A percentile compares a stretch with the other conserved stretches of the same genome.
Conservation (phyloP, 2,797 vertebrate species). For the Pseudotriccus pelzelni region DNA sequence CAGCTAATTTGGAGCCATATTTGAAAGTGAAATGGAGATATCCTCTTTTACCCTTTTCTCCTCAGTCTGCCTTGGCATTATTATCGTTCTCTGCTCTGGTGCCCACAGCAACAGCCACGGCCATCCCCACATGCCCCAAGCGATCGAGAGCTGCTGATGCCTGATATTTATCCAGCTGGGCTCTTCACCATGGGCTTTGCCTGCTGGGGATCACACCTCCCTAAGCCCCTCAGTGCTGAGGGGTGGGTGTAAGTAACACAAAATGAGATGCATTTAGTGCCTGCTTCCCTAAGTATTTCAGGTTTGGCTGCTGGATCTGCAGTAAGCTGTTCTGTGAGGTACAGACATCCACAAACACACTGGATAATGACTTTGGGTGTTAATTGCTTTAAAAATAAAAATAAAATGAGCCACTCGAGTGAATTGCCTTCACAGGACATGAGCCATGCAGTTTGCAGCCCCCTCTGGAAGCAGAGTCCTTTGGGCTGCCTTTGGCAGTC, state of each 20-base stretch:
- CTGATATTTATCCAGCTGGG: slow-evolving; percentile 29
- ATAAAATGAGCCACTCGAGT: too few relatives aligned
- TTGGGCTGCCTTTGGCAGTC: background rate
- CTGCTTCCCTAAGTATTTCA: background rate
- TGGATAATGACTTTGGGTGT: background rate
- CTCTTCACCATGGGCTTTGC: background rate
- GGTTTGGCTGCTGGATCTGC: background rate
- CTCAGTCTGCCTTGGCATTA: slow-evolving; percentile 31
- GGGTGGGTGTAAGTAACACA: background rate
- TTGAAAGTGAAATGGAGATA: slow-evolving; percentile 46
- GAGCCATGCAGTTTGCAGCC: background rate
- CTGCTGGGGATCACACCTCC: background rate
- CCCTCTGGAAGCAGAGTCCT: background rate
- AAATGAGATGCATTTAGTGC: rapidly evolving
- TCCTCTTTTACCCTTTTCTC: slow-evolving; percentile 34
- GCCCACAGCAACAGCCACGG: slow-evolving; percentile 51
- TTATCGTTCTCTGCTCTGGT: slow-evolving; percentile 29
- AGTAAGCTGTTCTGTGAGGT: background rate
- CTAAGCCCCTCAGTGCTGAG: background rate
- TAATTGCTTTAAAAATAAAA: background rate
- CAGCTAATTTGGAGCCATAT: slow-evolving; percentile 63
- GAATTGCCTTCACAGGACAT: background rate
- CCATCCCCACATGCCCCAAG: background rate
- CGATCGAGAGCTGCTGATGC: background rate
- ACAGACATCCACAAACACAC: background rate